Conservation (phyloP, 2,888 invertebrate genomes). For the Dugesia japonica region DNA sequence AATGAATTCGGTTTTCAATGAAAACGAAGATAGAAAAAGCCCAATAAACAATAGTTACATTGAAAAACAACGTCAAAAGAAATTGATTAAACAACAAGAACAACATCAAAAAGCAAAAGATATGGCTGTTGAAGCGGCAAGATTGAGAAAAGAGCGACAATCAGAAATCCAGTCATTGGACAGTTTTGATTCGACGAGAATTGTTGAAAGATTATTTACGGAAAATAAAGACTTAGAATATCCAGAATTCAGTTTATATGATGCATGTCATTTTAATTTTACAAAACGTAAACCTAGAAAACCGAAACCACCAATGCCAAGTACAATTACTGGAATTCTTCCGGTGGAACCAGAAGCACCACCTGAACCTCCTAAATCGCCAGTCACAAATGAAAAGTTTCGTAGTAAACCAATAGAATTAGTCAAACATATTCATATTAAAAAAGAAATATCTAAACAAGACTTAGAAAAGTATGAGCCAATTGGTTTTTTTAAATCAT, state of each 20-base stretch:
- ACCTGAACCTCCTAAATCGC: background rate
- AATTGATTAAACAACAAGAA: background rate
- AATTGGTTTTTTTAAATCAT: background rate
- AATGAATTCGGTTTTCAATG: background rate
- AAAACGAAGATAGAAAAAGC: background rate
- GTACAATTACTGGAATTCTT: background rate
- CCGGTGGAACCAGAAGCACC: background rate
- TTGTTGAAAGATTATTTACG: conserved; percentile 9
- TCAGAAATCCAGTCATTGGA: conserved; percentile 6
- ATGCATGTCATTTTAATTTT: conserved; percentile 1
- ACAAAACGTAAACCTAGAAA: background rate
- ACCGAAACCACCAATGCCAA: background rate
- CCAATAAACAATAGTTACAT: background rate
- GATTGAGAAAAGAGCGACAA: background rate
- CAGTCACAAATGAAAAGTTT: background rate
- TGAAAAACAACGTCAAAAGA: background rate
- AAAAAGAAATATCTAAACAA: background rate
- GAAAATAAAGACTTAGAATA: background rate
- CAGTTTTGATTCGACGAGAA: background rate
- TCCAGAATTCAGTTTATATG: background rate
- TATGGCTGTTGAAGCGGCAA: conserved; percentile 6
- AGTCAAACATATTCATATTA: background rate
- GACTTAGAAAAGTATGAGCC: conserved; percentile 1
- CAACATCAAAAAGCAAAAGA: conserved; percentile 16
- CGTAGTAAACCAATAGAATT: background rate